Percentiles rank a stretch among this genome's conserved stretches.
Evolutionary conservation across 2,888 invertebrate species (phyloP).

Genomic region (Campopleginae sp.): DNA sequence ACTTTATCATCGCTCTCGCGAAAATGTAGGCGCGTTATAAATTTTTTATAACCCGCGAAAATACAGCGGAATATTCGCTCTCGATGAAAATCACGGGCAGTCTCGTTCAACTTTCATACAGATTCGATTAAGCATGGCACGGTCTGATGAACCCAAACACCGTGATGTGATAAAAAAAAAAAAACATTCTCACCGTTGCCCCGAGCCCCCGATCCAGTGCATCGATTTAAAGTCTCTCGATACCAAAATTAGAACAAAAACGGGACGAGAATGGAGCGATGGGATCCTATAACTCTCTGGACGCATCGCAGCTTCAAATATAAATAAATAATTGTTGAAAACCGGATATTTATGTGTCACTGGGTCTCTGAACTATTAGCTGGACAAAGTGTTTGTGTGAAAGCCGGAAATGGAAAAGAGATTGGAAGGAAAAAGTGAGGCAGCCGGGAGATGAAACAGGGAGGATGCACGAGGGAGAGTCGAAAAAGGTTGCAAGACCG

Average conservation of each 20-base stretch:
- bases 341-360: neutral
- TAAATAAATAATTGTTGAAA: constrained; percentile 5
- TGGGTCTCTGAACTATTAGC: neutral
- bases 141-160: neutral
- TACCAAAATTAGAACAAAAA: too few species aligned
- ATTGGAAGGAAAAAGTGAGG: neutral
- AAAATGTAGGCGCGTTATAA: neutral
- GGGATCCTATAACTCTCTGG: neutral
- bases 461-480: neutral
- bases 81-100: constrained; percentile 37
- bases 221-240: too few species aligned
- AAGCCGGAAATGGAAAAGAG: constrained; percentile 42
- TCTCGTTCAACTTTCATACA: neutral
- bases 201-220: too few species aligned
- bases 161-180: too few species aligned
- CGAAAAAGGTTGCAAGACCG: constrained; percentile 22
- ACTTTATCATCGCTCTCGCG: constrained; percentile 3
- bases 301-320: neutral
- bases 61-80: constrained; percentile 11
- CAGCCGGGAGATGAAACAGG: neutral
- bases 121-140: too few species aligned
- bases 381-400: neutral
- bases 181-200: neutral
- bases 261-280: neutral
- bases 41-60: neutral